Base-by-base conservation (phyloP, 2,888 invertebrate genomes). In the Cephus runcator region DNA sequence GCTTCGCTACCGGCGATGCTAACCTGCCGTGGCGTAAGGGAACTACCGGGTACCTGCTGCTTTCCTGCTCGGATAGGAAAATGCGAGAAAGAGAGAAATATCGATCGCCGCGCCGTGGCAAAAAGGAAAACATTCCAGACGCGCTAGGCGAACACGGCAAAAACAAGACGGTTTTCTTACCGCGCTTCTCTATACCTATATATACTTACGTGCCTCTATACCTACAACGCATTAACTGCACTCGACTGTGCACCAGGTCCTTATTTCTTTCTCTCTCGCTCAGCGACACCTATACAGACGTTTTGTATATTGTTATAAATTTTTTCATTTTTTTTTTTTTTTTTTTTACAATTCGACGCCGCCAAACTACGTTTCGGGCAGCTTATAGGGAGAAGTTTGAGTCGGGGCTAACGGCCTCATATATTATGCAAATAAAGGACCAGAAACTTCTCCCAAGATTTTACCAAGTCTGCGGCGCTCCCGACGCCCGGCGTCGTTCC, bases 381-480 rank as follows among this genome's bases (percentile, higher is more conserved):
- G 56, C 23, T 23, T 56, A 56, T 9, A 23, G 56, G 23, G 6
- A 23, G 40, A 40, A 40, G 6, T 69, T 69, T 15, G 30, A 31
- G 31, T 71, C 31, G 71, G 71, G 31, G 71, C 71, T 56, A 34
- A 71, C 71, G 71, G 15, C 30, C 71, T 71, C 31, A 71, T 71
- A 71, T 71, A 71, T 71, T 71, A 71, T 71, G 71, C 71, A 71
- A 71, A 71, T 71, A 71, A 71, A 33, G 71, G 71, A 33, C 34
- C 15, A 31, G 71, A 30, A 71, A 34, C 34, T 71, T 71, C 69
- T 23, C 31, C 31, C 31, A 31, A 34, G 71, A 71, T 71, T 71
- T 31, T 31, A 11, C 12, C 71, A 71, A 71, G 71, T 71, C 34
- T 31, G 71, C 71, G 56, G 2, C 56, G 23, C 9, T 56, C 9